Base-by-base conservation (phyloP, 2,797 vertebrate species). In the Fistularia tabacaria region DNA sequence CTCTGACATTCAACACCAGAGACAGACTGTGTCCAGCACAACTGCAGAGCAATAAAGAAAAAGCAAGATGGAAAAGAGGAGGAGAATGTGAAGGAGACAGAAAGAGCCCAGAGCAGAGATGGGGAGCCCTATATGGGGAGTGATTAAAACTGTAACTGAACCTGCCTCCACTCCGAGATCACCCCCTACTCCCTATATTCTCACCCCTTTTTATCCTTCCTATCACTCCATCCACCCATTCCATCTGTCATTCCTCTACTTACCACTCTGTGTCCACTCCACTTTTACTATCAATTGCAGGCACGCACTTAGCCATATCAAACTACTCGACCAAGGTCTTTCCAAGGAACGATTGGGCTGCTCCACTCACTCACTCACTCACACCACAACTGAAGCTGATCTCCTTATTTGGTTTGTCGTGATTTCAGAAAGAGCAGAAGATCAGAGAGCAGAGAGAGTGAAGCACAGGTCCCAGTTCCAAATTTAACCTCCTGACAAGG, bases 351-450 rank as follows among this genome's bases (percentile, higher is more conserved):
- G 72, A 85, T 79, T 85, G 88, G 90, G 88, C 89, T 74, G 71
- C 64, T 48, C 37, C 25, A 12, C 57, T 71, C 65, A 48, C 67
- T 64, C 55, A 36, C 84, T 87, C 81, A 59, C 80, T 54, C 12
- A 38, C 76, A 38, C 8, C 36, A 40, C 10, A 43, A 25, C 25
- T 25, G 57, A 59, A 67, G 81, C 65, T 76, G 55, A 85, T 87
- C 79, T 87, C 94, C 93, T 92, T 97, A 94, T 95, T 94, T 94
- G 93, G 94, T 67, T 83, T 73, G 86, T 77, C 71, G 72, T 74
- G 85, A 88, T 90, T 89, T 86, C 84, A 90, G 86, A 72, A 79
- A 85, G 67, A 77, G n/a, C n/a, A n/a, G n/a, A 51, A 51, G 73
- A 87, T 61, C 66, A 72, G 43, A 60, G 54, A 62, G 50, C 38